phyloP scores from a whole-genome alignment of 2,797 vertebrate species.

The Sus cebifrons region DNA sequence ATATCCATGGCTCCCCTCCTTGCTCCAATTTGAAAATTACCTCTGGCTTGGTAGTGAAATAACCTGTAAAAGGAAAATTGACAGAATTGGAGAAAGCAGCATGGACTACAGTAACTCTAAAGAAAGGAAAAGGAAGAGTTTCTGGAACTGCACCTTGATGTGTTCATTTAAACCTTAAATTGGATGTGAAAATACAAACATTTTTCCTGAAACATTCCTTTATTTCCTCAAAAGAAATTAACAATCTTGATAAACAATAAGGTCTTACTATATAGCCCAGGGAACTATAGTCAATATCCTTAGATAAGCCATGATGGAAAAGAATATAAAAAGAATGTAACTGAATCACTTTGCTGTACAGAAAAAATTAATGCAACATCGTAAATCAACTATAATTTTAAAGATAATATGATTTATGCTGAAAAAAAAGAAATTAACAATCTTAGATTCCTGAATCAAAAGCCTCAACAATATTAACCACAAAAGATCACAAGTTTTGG shows the following conservation, averaged over 20 bases:
- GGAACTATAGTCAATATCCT: too few species aligned
- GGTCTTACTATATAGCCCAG: too few species aligned
- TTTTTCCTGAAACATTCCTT: background rate
- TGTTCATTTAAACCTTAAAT: background rate
- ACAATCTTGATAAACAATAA: too few species aligned
- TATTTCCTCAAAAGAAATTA: background rate
- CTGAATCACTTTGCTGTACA: too few species aligned
- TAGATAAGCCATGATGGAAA: too few species aligned
- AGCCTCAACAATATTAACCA: background rate
- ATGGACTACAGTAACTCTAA: background rate
- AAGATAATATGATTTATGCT: too few species aligned
- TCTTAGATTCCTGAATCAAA: background rate
- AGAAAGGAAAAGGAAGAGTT: background rate
- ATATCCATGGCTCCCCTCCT: background rate
- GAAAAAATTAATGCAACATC: too few species aligned
- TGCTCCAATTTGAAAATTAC: slow-evolving; percentile 3
- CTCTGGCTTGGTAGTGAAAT: background rate
- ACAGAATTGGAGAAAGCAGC: background rate
- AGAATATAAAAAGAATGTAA: too few species aligned
- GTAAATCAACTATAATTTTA: too few species aligned
- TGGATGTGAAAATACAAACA: background rate
- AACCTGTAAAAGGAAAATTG: background rate
- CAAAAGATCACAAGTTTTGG: background rate
- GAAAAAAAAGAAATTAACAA: background rate
- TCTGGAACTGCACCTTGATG: background rate